Conservation (phyloP, 2,797 vertebrate species). For the Macropus fuliginosus region DNA sequence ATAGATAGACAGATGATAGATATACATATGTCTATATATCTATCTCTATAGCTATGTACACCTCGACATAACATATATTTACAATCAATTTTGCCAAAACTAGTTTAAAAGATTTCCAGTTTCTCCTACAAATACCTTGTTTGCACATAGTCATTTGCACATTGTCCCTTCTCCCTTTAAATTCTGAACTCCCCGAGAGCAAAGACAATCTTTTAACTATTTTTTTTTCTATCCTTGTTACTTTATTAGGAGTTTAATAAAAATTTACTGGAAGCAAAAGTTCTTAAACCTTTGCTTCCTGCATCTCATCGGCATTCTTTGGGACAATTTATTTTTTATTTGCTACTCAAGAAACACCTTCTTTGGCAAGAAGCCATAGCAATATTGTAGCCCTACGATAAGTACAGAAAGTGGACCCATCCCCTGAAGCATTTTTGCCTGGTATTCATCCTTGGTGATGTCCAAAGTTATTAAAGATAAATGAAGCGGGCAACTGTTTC, state of each 20-base stretch:
- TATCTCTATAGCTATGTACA: not conserved
- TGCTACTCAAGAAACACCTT: not conserved
- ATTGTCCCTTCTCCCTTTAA: not conserved
- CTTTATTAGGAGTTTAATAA: not conserved
- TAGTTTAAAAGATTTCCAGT: not conserved
- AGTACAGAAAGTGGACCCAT: not conserved
- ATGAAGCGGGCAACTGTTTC: not conserved
- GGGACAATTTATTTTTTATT: not conserved
- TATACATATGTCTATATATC: too few species aligned
- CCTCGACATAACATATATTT: not conserved
- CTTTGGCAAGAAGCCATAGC: not conserved
- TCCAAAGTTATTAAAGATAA: not conserved
- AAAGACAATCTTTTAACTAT: not conserved
- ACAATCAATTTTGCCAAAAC: not conserved
- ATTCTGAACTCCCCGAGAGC: not conserved
- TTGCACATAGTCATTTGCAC: not conserved
- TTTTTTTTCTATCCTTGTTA: not conserved
- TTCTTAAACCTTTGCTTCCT: not conserved
- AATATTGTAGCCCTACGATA: slow-evolving; percentile 5
- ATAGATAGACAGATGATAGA: too few species aligned
- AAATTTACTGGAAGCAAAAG: not conserved
- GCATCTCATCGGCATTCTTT: not conserved
- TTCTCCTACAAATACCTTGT: not conserved
- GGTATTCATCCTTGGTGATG: not conserved
- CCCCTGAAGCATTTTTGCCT: not conserved